Evolutionary conservation across 2,888 invertebrate genomes (phyloP).

Genomic region (Meliscaeva auricollis): DNA sequence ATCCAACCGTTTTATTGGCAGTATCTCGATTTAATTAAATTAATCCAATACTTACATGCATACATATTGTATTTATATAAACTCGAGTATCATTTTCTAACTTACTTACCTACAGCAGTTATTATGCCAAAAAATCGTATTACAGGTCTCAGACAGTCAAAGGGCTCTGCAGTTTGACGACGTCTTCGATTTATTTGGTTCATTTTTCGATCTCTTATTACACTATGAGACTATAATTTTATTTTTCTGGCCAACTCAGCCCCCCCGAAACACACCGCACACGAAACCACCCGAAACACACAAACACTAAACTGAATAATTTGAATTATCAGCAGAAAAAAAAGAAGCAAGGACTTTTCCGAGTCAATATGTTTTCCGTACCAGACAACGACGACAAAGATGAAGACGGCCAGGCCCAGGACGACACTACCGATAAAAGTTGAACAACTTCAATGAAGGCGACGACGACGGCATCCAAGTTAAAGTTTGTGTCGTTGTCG

Average conservation of each 20-base stretch:
- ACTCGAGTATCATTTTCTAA: not conserved
- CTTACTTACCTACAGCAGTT: conserved; percentile 83
- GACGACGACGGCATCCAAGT: conserved; percentile 51
- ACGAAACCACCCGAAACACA: conserved; percentile 40
- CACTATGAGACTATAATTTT: conserved; percentile 53
- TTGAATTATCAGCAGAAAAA: conserved; percentile 68
- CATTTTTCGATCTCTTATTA: conserved; percentile 79
- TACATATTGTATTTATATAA: not conserved
- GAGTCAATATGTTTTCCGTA: conserved; percentile 69
- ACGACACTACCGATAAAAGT: conserved; percentile 37
- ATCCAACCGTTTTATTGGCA: conserved; percentile 4
- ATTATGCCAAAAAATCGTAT: conserved; percentile 83
- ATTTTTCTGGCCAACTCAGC: conserved; percentile 58
- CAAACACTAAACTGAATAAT: conserved; percentile 63
- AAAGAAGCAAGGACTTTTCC: conserved; percentile 28
- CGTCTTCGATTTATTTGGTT: conserved; percentile 80
- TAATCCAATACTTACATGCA: conserved; percentile 7
- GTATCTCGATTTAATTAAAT: conserved; percentile 26
- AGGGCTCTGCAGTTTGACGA: conserved; percentile 82
- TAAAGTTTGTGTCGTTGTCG: conserved; percentile 60
- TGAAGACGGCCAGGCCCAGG: conserved; percentile 30
- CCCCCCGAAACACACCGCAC: conserved; percentile 35
- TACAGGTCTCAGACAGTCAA: conserved; percentile 82
- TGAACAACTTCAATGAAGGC: conserved; percentile 48
- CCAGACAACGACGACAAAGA: conserved; percentile 47